A percentile compares a stretch with the other conserved stretches of the same genome.
Conservation (phyloP, 2,888 invertebrate genomes). For the Miltochrista miniata region DNA sequence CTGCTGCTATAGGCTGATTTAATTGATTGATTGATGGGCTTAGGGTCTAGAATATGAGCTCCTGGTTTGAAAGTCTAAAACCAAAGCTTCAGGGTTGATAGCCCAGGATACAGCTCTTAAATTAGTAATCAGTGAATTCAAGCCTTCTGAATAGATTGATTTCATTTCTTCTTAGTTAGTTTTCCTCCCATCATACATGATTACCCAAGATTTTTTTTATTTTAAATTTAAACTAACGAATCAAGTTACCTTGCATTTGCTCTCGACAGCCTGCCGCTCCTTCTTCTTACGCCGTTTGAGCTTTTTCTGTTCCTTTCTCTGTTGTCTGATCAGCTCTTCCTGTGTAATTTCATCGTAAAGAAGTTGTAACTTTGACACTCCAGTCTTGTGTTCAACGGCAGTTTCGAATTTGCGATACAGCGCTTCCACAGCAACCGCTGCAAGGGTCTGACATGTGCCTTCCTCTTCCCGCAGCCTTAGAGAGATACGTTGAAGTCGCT, state of each 20-base stretch:
- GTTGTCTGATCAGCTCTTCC: slow-evolving; percentile 93
- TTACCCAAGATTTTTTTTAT: too few relatives aligned
- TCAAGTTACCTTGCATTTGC: slow-evolving; percentile 66
- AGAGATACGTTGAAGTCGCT: slow-evolving; percentile 93
- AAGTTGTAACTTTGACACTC: slow-evolving; percentile 94
- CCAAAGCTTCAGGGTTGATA: too few relatives aligned
- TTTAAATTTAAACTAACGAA: too few relatives aligned
- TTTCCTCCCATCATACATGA: too few relatives aligned
- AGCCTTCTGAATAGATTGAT: too few relatives aligned
- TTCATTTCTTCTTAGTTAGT: too few relatives aligned
- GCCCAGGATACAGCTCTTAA: too few relatives aligned
- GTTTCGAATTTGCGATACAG: slow-evolving; percentile 95
- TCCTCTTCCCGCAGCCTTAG: slow-evolving; percentile 95
- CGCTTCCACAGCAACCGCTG: slow-evolving; percentile 94
- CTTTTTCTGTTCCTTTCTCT: slow-evolving; percentile 94
- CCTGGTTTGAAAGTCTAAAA: too few relatives aligned
- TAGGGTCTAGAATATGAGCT: too few relatives aligned
- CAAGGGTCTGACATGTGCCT: slow-evolving; percentile 96
- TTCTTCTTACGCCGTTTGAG: slow-evolving; percentile 90
- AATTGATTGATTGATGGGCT: too few relatives aligned
- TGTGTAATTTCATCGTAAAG: slow-evolving; percentile 94
- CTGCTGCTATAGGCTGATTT: too few relatives aligned
- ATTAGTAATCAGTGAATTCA: too few relatives aligned
- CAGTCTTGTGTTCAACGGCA: slow-evolving; percentile 94
- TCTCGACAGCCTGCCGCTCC: slow-evolving; percentile 71